Conservation (phyloP, 2,888 invertebrate genomes). For the Chorisops tibialis region DNA sequence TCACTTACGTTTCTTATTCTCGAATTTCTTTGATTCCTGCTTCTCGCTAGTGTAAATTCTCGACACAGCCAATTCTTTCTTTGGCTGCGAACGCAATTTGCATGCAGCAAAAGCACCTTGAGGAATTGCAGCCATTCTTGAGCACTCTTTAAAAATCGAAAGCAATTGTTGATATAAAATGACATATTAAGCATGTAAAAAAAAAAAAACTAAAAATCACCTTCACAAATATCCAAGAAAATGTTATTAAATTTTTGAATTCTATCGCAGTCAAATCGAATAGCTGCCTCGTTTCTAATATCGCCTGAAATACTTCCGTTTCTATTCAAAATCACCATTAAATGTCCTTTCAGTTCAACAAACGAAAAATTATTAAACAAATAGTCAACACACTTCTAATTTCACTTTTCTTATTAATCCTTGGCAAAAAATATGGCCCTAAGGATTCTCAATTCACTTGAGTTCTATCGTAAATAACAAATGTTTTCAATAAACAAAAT, state of each 20-base stretch:
- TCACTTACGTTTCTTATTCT: slow-evolving; percentile 45
- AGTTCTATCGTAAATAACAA: not conserved
- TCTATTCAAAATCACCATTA: slow-evolving; percentile 19
- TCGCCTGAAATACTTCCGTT: not conserved
- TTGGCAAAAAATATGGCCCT: not conserved
- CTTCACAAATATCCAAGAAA: slow-evolving; percentile 20
- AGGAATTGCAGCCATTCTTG: slow-evolving; percentile 68
- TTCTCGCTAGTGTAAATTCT: slow-evolving; percentile 54
- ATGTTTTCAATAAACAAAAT: not conserved
- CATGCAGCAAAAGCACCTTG: slow-evolving; percentile 71
- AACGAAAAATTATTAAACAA: not conserved
- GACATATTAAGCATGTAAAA: not conserved
- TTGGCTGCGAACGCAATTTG: slow-evolving; percentile 59
- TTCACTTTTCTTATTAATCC: not conserved
- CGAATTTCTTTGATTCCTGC: slow-evolving; percentile 40
- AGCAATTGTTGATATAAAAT: not conserved
- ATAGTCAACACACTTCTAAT: not conserved
- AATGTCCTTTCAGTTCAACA: not conserved
- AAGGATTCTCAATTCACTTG: not conserved
- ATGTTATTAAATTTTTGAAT: not conserved
- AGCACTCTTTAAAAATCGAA: slow-evolving; percentile 25
- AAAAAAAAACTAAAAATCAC: slow-evolving; percentile 6
- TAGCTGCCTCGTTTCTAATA: not conserved
- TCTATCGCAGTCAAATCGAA: not conserved
- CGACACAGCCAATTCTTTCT: slow-evolving; percentile 55